phyloP scores from a whole-genome alignment of 2,888 invertebrate species.

The Drosophila antonietae region DNA sequence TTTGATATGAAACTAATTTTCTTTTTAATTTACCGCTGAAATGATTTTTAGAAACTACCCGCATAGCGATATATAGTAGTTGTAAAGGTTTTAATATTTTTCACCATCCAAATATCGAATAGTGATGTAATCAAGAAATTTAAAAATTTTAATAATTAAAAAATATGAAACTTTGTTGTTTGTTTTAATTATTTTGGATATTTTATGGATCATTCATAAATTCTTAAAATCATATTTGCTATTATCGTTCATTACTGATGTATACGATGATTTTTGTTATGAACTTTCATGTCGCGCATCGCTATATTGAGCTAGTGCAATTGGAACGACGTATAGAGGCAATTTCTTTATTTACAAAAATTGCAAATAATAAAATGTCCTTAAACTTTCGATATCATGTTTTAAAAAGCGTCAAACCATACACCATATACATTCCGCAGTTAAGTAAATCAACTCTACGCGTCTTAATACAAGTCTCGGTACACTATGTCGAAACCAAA shows the following conservation, averaged over 20 bases:
- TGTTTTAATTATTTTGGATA: no score
- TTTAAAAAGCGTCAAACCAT: slow-evolving; percentile 81
- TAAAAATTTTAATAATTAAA: slow-evolving; percentile 18
- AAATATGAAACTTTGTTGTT: slow-evolving; percentile 8
- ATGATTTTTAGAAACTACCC: background rate
- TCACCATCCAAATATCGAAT: slow-evolving; percentile 6
- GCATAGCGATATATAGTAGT: slow-evolving; percentile 17
- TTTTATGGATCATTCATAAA: background rate
- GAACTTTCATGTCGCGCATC: slow-evolving; percentile 7
- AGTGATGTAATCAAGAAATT: slow-evolving; percentile 28
- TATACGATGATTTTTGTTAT: slow-evolving; percentile 30
- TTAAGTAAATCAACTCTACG: slow-evolving; percentile 83
- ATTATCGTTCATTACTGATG: background rate
- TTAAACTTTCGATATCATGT: slow-evolving; percentile 82
- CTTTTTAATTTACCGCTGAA: background rate
- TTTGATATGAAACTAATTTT: background rate
- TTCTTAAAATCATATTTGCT: background rate
- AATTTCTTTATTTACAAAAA: background rate
- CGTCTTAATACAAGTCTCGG: slow-evolving; percentile 84
- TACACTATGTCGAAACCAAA: slow-evolving; percentile 84
- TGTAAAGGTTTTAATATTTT: slow-evolving; percentile 11
- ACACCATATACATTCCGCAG: slow-evolving; percentile 82
- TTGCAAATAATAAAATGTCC: slow-evolving; percentile 69
- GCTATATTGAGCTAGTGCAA: slow-evolving; percentile 21
- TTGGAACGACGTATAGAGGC: background rate